phyloP scores from a whole-genome alignment of 1,140 invertebrate species.

The Lamellibrachia luymesi region DNA sequence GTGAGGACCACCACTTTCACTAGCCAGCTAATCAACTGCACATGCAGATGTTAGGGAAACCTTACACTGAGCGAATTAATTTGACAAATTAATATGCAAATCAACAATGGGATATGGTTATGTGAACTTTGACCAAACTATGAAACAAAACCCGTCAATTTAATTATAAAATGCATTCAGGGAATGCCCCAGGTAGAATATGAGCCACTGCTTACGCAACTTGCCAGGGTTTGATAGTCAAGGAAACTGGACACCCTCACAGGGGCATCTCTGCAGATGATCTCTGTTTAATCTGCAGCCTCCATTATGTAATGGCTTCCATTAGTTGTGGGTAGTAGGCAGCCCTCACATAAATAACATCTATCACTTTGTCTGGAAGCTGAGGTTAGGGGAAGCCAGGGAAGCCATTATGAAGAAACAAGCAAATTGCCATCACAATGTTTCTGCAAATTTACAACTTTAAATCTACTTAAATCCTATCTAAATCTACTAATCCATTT shows the following conservation, averaged over 20 bases:
- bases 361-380: background rate
- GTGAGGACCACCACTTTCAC: background rate
- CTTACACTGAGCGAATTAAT: background rate
- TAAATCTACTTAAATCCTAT: background rate
- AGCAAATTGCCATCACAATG: background rate
- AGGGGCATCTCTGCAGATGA: background rate
- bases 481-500: background rate
- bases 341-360: background rate
- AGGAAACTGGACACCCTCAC: background rate
- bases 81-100: conserved; percentile 6
- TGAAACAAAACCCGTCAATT: background rate
- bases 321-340: background rate
- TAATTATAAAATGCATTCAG: background rate
- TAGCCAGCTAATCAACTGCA: background rate
- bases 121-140: background rate
- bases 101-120: background rate
- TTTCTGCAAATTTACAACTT: background rate
- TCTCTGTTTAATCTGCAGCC: background rate
- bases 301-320: background rate
- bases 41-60: conserved; percentile 4
- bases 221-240: background rate
- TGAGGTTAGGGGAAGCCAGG: background rate
- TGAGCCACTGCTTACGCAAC: background rate
- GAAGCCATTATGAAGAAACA: background rate
- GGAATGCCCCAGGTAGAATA: background rate